Evolutionary conservation across 2,888 invertebrate genomes (phyloP).

Genomic region (Cyaniris semiargus): DNA sequence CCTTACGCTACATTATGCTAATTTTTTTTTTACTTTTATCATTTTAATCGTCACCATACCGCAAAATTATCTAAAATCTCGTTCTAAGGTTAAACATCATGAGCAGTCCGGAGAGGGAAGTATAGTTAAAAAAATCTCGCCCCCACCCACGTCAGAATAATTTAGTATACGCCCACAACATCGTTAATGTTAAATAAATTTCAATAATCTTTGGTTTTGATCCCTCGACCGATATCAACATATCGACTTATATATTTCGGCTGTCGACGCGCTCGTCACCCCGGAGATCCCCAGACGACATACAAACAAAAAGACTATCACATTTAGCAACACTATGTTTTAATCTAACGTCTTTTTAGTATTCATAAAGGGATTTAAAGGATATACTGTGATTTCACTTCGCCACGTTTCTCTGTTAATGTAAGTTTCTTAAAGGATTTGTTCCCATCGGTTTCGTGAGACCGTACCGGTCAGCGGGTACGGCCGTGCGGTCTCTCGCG

Average conservation of each 20-base stretch:
- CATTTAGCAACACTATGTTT: constrained; percentile 78
- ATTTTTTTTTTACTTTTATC: constrained; percentile 54
- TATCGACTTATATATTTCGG: constrained; percentile 64
- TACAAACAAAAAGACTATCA: constrained; percentile 79
- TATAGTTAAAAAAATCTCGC: constrained; percentile 65
- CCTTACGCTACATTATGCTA: constrained; percentile 44
- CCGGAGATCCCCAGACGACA: constrained; percentile 74
- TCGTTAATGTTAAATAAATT: constrained; percentile 78
- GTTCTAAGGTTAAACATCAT: constrained; percentile 73
- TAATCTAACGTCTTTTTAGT: constrained; percentile 75
- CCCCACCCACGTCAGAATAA: constrained; percentile 74
- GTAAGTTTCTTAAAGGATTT: constrained; percentile 81
- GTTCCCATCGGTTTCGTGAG: constrained; percentile 80
- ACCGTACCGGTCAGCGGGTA: constrained; percentile 55
- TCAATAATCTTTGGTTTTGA: constrained; percentile 92
- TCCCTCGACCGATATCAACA: constrained; percentile 87
- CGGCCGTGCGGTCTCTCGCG: constrained; percentile 44
- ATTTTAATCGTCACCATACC: constrained; percentile 69
- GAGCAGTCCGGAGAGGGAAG: constrained; percentile 79
- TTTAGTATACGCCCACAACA: constrained; percentile 79
- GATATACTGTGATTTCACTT: constrained; percentile 69
- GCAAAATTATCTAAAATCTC: constrained; percentile 68
- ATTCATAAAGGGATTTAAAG: constrained; percentile 66
- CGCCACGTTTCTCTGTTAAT: constrained; percentile 68
- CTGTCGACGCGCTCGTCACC: constrained; percentile 64